Evolutionary conservation across 2,797 vertebrate species (phyloP), one percentile per base, ranked within the genome.

Genomic region (Lycodopsis pacificus): DNA sequence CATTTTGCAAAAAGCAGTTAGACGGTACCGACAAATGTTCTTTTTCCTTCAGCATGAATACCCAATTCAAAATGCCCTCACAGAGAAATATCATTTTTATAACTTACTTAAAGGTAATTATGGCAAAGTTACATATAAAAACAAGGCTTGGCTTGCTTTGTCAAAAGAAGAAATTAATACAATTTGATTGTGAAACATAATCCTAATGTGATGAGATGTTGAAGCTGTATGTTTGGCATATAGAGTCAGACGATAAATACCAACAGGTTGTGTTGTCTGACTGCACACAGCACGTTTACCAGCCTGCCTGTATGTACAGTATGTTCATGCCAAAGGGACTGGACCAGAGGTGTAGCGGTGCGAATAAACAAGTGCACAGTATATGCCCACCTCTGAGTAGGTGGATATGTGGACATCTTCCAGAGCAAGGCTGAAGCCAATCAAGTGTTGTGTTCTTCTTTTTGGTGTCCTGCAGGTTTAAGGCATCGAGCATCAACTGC

Each of bases 121-220:
- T 27, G 42, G 49, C 48, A 17, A 53, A 62, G 34, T 38, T 48
- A 58, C 0, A 67, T 56, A 73, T 12, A 46, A 51, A 0, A 27
- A 27, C 58, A 53, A 36, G 54, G 65, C 57, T 40, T 65, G 44
- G 34, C 58, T 62, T 51, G 5, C 36, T 64, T 64, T 65, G 73
- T 66, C 51, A 65, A 36, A 70, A 4, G 30, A 42, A 11, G 1
- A 53, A 25, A 71, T 66, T 11, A 71, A 64, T 59, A 15, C 40
- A 44, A 36, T 5, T n/a, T 14, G 14, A 67, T 19, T 51, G 34
- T 25, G 8, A 61, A 44, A 59, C 42, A 56, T 66, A 58, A 82
- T 65, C 34, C 68, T 40, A 30, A 73, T 66, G 65, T 76, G 73
- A 73, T 80, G 20, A 80, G 67, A 59, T 38, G 36, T 73, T 57